Base-by-base conservation (phyloP, 2,797 vertebrate genomes). In the Sylvilagus floridanus region DNA sequence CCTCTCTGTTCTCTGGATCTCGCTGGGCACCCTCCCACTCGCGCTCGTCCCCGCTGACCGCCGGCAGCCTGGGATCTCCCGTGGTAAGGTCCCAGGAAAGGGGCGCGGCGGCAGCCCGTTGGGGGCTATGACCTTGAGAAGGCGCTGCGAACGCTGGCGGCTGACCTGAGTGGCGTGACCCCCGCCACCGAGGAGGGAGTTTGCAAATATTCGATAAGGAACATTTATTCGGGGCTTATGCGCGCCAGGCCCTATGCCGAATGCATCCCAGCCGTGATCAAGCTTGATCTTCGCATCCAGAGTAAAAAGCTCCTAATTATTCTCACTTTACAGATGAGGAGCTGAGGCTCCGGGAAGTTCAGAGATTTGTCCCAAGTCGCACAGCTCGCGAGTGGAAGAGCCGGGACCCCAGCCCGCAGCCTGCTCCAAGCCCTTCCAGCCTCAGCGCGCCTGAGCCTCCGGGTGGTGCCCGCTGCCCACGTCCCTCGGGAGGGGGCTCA, bases 351-450 rank as follows among this genome's bases (percentile, higher is more conserved):
- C 76, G 65, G 32, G 52, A 92, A 92, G 60, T 95, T 73, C 60
- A 90, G 63, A 82, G 60, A 93, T 95, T 50, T 88, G 54, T 50
- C 81, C 26, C 47, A 82, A 95, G 77, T 94, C 91, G 62, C 30
- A n/a, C 88, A 84, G 75, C 84, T 42, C 63, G 12, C 24, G 85
- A 94, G 11, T 9, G 76, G 60, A 3, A 9, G 91, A 92, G 52
- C 19, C 10, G 0, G 62, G 72, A 54, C 88, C 83, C 77, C 76
- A 90, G 66, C 62, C n/a, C 21, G 10, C 32, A 81, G 81, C 37
- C 54, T 68, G 60, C n/a, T 60, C 84, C 81, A 21, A 4, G 76
- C 37, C 77, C 72, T 83, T 84, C n/a, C 19, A 78, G 13, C 24
- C 37, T 66, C 79, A 2, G 10, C 0, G 4, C 4, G 4, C 2